phyloP scores from a whole-genome alignment of 2,797 vertebrate species.

The Podarcis siculus region DNA sequence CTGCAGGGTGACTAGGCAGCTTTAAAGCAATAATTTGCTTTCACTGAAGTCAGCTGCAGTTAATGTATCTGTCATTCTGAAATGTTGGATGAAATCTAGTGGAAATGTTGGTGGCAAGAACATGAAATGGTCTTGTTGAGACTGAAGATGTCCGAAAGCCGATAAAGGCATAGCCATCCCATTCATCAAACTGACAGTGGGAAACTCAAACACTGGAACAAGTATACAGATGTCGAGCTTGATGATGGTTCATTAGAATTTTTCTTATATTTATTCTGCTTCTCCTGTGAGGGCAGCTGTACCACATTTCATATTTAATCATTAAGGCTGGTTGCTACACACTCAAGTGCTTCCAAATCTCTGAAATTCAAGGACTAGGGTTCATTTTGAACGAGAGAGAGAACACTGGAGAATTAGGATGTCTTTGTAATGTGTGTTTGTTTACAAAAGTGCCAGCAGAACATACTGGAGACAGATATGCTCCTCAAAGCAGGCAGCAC shows the following conservation, averaged over 20 bases:
- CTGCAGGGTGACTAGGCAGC: slow-evolving; percentile 51
- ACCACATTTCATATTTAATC: background rate
- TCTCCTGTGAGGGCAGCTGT: slow-evolving; percentile 22
- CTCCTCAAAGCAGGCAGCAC: background rate
- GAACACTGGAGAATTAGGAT: background rate
- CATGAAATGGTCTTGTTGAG: slow-evolving; percentile 79
- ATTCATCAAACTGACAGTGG: slow-evolving; percentile 75
- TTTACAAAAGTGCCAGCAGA: background rate
- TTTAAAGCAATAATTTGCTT: slow-evolving; percentile 70
- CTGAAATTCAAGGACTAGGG: background rate
- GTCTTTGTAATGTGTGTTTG: background rate
- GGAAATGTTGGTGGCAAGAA: slow-evolving; percentile 79
- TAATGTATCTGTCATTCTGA: slow-evolving; percentile 80
- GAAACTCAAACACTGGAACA: slow-evolving; percentile 59
- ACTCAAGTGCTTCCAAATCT: background rate
- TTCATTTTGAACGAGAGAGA: background rate
- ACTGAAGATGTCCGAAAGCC: slow-evolving; percentile 80
- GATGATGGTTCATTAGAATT: slow-evolving; percentile 40
- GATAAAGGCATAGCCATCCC: slow-evolving; percentile 70
- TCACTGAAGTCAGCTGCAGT: slow-evolving; percentile 57
- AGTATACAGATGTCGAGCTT: slow-evolving; percentile 55
- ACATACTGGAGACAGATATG: background rate
- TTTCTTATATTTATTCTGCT: slow-evolving; percentile 6
- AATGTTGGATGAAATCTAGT: slow-evolving; percentile 72
- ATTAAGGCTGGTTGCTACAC: slow-evolving; percentile 14